Evolutionary conservation across 1,140 invertebrate species (phyloP).

Genomic region (Mactra quadrangularis): DNA sequence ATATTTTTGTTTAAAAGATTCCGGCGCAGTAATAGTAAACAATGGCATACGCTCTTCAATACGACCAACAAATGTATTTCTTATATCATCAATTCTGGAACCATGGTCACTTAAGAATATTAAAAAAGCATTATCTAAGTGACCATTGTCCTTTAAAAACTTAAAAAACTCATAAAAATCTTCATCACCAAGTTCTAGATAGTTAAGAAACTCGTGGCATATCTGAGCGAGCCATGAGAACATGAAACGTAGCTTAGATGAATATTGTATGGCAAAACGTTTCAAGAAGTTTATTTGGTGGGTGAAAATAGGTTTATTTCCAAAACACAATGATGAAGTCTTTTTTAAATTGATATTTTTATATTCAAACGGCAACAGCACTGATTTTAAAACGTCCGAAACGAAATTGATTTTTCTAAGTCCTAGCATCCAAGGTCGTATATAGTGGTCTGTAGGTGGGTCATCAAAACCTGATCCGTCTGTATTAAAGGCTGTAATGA

Average conservation of each 20-base stretch:
- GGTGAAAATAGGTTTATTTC: constrained; percentile 57
- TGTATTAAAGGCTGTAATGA: constrained; percentile 84
- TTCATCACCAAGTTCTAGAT: constrained; percentile 61
- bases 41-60: constrained; percentile 95
- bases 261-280: constrained; percentile 58
- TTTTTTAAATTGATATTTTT: constrained; percentile 43
- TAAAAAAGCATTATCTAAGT: constrained; percentile 86
- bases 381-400: constrained; percentile 49
- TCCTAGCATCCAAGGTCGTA: constrained; percentile 81
- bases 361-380: constrained; percentile 35
- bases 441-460: constrained; percentile 84
- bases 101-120: constrained; percentile 97
- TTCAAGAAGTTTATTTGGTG: constrained; percentile 60
- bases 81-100: constrained; percentile 92
- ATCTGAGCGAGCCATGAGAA: constrained; percentile 57
- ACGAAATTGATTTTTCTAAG: constrained; percentile 74
- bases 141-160: constrained; percentile 74
- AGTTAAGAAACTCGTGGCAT: constrained; percentile 65
- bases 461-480: constrained; percentile 81
- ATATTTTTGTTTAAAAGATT: constrained; percentile 88
- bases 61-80: constrained; percentile 91
- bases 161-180: constrained; percentile 77
- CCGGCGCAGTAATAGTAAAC: constrained; percentile 90
- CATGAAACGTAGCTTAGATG: constrained; percentile 47
- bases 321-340: constrained; percentile 60